These are phyloP conservation scores for Sylvicola fuscatus DNA, from an alignment of 2,888 invertebrate genomes.

Conservation along the genomic window DNA sequence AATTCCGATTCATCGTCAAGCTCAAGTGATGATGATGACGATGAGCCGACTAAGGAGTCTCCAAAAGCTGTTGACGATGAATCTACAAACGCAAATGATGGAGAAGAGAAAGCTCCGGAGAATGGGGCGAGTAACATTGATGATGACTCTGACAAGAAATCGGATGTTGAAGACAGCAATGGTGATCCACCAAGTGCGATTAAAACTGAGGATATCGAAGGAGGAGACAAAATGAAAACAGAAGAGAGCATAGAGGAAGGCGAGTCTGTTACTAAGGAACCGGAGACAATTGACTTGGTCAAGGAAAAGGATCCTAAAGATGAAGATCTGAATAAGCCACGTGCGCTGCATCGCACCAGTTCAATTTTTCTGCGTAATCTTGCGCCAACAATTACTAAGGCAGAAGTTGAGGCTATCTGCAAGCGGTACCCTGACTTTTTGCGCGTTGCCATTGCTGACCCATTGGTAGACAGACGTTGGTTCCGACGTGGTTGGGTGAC, in stretches of 20 bases:
- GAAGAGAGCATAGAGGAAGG: constrained; percentile 9
- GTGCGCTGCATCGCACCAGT: constrained; percentile 82
- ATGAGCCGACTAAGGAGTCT: constrained; percentile 16
- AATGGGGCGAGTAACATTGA: constrained; percentile 7
- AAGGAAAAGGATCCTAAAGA: constrained; percentile 22
- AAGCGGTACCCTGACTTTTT: constrained; percentile 84
- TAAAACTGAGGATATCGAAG: constrained; percentile 8
- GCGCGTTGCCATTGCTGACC: constrained; percentile 91
- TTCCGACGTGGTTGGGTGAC: constrained; percentile 97
- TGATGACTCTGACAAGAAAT: constrained; percentile 7
- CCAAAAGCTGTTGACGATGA: constrained; percentile 12
- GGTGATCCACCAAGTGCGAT: constrained; percentile 6
- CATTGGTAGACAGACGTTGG: constrained; percentile 89
- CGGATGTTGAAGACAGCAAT: constrained; percentile 4
- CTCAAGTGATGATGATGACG: constrained; percentile 24
- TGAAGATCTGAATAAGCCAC: constrained; percentile 23
- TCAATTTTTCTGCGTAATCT: constrained; percentile 93
- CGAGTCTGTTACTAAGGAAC: constrained; percentile 9
- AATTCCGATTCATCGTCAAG: constrained; percentile 24
- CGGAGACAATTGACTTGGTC: constrained; percentile 26
- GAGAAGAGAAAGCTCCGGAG: neutral
- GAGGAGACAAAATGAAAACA: constrained; percentile 7
- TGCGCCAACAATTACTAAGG: constrained; percentile 87
- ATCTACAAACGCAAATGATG: neutral
- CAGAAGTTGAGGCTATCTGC: constrained; percentile 92